Evolutionary conservation across 2,888 invertebrate species (phyloP).

Genomic region (Noctua janthina): DNA sequence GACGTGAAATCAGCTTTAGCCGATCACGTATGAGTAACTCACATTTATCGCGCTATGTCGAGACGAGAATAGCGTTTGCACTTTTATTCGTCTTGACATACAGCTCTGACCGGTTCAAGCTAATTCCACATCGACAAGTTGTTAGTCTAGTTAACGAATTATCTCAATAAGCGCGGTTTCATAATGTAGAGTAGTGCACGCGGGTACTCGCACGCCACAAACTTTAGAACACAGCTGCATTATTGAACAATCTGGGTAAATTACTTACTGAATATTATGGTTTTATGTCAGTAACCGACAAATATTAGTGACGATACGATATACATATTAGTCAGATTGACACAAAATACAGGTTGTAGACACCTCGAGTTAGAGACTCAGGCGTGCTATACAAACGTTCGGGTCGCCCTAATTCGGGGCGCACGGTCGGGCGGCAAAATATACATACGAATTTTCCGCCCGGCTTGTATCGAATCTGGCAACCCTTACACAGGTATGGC

Average conservation of each 20-base stretch:
- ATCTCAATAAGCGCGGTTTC: slow-evolving; percentile 2
- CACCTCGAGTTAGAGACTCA: not conserved
- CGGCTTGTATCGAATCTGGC: not conserved
- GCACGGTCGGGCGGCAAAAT: not conserved
- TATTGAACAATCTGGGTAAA: slow-evolving; percentile 65
- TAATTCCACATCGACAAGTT: not conserved
- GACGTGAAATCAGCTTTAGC: slow-evolving; percentile 1
- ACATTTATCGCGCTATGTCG: no score
- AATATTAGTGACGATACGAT: slow-evolving; percentile 17
- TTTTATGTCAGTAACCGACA: slow-evolving; percentile 16
- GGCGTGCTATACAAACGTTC: not conserved
- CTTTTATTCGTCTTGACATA: not conserved
- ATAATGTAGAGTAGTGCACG: slow-evolving; percentile 26
- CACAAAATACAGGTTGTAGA: slow-evolving; percentile 22
- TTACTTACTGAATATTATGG: slow-evolving; percentile 13
- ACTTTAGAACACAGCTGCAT: slow-evolving; percentile 44
- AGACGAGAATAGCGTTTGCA: not conserved
- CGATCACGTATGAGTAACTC: not conserved
- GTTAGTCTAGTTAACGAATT: slow-evolving; percentile 5
- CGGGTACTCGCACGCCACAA: slow-evolving; percentile 45
- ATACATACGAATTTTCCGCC: not conserved
- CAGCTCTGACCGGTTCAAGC: not conserved
- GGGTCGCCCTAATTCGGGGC: not conserved
- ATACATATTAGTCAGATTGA: slow-evolving; percentile 22
- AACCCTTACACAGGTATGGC: not conserved